These are phyloP conservation scores for Lineus longissimus DNA, from an alignment of 1,140 invertebrate genomes.

Conservation along the genomic window DNA sequence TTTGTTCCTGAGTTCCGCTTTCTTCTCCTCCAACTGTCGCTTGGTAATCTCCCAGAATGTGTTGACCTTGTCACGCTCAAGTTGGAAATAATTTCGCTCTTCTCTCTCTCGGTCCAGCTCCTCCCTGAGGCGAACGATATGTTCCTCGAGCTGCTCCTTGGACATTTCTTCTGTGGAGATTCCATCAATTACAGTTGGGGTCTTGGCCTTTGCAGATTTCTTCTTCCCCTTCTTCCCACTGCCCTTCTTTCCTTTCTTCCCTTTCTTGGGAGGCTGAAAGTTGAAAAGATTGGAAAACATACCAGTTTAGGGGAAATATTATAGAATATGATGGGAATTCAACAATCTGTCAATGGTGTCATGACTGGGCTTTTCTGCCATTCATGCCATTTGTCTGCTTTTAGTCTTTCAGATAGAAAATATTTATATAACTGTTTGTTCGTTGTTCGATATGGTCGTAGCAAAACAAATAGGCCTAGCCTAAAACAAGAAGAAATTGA, in stretches of 20 bases:
- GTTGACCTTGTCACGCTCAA: slow-evolving; percentile 89
- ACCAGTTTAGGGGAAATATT: too few relatives aligned
- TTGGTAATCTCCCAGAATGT: slow-evolving; percentile 92
- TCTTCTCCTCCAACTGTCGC: slow-evolving; percentile 76
- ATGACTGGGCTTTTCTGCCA: too few relatives aligned
- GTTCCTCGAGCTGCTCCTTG: slow-evolving; percentile 85
- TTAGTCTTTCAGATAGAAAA: too few relatives aligned
- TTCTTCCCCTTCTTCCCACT: slow-evolving; percentile 44
- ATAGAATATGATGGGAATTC: too few relatives aligned
- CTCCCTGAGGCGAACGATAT: slow-evolving; percentile 79
- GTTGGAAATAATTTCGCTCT: slow-evolving; percentile 90
- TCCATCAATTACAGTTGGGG: slow-evolving; percentile 72
- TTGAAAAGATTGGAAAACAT: too few relatives aligned
- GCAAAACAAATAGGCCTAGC: too few relatives aligned
- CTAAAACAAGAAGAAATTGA: too few relatives aligned
- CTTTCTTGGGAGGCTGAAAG: slow-evolving; percentile 44
- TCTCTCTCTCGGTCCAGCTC: slow-evolving; percentile 90
- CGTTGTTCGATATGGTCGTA: too few relatives aligned
- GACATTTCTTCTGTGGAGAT: slow-evolving; percentile 88
- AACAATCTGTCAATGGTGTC: too few relatives aligned
- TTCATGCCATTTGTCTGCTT: too few relatives aligned
- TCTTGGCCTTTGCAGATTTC: slow-evolving; percentile 49
- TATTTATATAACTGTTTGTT: too few relatives aligned
- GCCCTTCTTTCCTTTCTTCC: slow-evolving; percentile 52
- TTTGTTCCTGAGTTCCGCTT: slow-evolving; percentile 67